These are phyloP conservation scores for Myripristis murdjan DNA, from an alignment of 2,797 vertebrate species.

Conservation along the genomic window DNA sequence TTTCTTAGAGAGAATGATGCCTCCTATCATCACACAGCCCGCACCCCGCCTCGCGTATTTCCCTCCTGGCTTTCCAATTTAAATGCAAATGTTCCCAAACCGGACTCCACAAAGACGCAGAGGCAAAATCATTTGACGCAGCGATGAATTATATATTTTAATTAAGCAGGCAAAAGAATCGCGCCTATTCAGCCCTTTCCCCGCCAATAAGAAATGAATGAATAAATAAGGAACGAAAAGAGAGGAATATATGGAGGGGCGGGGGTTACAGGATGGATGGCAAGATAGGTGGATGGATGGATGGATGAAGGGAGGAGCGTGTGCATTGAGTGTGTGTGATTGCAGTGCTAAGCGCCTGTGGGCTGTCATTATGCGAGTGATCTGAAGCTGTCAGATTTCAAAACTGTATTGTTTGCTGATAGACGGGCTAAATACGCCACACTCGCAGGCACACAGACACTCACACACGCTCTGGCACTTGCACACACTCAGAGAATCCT, in stretches of 20 bases:
- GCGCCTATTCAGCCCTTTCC: slow-evolving; percentile 79
- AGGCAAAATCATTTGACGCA: slow-evolving; percentile 80
- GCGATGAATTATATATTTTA: slow-evolving; percentile 89
- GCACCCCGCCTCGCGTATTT: slow-evolving; percentile 70
- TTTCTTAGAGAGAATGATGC: slow-evolving; percentile 61
- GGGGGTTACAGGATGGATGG: neutral
- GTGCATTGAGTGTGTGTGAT: slow-evolving; percentile 72
- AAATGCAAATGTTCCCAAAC: slow-evolving; percentile 89
- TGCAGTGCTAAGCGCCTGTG: slow-evolving; percentile 68
- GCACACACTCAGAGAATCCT: no score
- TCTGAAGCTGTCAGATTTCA: slow-evolving; percentile 83
- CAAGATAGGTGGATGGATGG: slow-evolving; percentile 33
- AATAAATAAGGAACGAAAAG: slow-evolving; percentile 76
- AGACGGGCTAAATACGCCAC: slow-evolving; percentile 75
- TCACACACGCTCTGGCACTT: slow-evolving; percentile 13
- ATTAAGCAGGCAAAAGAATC: slow-evolving; percentile 83
- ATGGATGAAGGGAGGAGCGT: slow-evolving; percentile 50
- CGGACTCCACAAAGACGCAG: slow-evolving; percentile 80
- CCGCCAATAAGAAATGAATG: slow-evolving; percentile 83
- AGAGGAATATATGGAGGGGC: slow-evolving; percentile 51
- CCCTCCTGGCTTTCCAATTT: slow-evolving; percentile 86
- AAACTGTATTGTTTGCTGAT: slow-evolving; percentile 81
- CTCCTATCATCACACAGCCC: slow-evolving; percentile 56
- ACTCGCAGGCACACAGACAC: slow-evolving; percentile 12
- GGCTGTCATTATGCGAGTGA: slow-evolving; percentile 79